Percentiles rank a stretch among this genome's conserved stretches.
Conservation (phyloP, 1,140 invertebrate species). For the Drosophila sproati region DNA sequence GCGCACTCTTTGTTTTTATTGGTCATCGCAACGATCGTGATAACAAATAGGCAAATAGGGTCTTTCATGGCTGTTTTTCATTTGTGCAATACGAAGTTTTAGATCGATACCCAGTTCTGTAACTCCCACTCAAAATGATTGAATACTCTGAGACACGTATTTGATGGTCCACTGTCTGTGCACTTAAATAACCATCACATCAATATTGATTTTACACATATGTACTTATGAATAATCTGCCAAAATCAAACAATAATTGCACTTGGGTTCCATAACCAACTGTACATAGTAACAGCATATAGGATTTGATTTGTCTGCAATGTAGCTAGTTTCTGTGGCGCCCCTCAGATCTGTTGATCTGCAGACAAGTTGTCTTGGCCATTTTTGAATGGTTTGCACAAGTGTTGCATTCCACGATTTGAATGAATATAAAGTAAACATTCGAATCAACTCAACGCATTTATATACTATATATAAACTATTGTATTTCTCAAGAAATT, state of each 20-base stretch:
- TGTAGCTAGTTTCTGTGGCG: constrained; percentile 14
- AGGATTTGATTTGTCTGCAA: constrained; percentile 45
- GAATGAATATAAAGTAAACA: too few species aligned
- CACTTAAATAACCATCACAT: not conserved
- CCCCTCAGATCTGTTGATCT: not conserved
- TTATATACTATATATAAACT: not conserved
- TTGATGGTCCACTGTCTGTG: not conserved
- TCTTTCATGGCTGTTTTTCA: not conserved
- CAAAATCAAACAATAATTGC: constrained; percentile 11
- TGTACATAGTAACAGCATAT: constrained; percentile 30
- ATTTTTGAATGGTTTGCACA: not conserved
- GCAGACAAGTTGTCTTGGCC: not conserved
- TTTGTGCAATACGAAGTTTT: constrained; percentile 23
- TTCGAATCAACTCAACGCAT: not conserved
- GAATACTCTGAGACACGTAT: not conserved
- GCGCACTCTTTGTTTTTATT: constrained; percentile 6
- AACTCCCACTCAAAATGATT: not conserved
- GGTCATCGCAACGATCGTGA: constrained; percentile 19
- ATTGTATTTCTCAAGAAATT: not conserved
- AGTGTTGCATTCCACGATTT: too few species aligned
- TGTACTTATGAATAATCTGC: constrained; percentile 25
- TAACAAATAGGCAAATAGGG: constrained; percentile 5
- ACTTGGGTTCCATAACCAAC: not conserved
- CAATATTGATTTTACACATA: not conserved
- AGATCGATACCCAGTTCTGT: not conserved